A percentile compares a stretch with the other conserved stretches of the same genome.
Evolutionary conservation across 2,797 vertebrate species (phyloP).

Genomic region (Hypotaenidia okinawae): DNA sequence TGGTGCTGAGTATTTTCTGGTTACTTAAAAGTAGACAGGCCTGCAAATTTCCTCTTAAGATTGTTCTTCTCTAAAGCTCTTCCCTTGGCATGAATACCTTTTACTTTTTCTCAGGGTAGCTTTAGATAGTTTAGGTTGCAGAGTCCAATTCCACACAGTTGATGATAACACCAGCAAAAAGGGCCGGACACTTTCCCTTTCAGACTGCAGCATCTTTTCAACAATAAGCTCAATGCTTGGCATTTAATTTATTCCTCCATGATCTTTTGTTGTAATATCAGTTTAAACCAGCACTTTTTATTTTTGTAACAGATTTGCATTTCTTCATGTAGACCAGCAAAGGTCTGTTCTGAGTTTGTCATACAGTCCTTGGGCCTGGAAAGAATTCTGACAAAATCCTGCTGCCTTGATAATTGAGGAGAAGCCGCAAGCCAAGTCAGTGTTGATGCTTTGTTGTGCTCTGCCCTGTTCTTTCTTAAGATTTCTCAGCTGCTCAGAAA

Average conservation of each 20-base stretch:
- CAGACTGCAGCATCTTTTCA: neutral
- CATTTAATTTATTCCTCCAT: neutral
- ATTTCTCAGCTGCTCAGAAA: neutral
- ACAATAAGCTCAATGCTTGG: neutral
- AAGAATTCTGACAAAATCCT: conserved; percentile 3
- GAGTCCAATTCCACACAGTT: neutral
- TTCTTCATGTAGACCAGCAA: neutral
- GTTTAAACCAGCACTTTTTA: neutral
- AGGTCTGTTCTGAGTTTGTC: neutral
- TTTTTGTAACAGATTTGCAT: neutral
- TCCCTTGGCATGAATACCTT: fast-evolving
- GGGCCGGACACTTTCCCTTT: neutral
- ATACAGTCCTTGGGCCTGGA: neutral
- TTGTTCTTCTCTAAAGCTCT: neutral
- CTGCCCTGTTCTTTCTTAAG: neutral
- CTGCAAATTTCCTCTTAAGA: neutral
- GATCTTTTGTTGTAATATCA: neutral
- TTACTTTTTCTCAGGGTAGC: neutral
- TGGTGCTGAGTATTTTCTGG: neutral
- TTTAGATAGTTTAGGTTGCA: neutral
- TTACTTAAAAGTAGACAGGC: neutral
- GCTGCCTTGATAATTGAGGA: neutral
- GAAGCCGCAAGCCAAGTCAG: neutral
- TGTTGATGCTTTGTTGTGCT: neutral
- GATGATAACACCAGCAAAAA: neutral